Evolutionary conservation across 2,888 invertebrate genomes (phyloP).

Genomic region (Iphiclides podalirius): DNA sequence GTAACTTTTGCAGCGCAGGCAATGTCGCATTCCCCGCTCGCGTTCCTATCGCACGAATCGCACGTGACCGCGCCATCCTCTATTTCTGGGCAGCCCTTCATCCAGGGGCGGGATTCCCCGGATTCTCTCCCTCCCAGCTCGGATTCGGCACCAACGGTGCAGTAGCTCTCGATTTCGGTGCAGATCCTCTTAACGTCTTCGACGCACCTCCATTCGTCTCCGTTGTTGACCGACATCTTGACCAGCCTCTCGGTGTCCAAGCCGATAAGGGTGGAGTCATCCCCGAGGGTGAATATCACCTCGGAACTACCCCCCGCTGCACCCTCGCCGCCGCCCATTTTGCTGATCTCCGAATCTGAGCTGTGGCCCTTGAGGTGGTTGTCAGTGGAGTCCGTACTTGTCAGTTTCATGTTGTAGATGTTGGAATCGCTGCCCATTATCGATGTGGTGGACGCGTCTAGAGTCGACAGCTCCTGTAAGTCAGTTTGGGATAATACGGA

Average conservation of each 20-base stretch:
- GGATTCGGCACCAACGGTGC: constrained; percentile 32
- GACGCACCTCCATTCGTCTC: constrained; percentile 46
- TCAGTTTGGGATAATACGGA: constrained; percentile 8
- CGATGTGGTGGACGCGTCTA: constrained; percentile 66
- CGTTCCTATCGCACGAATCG: constrained; percentile 41
- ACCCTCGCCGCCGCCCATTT: constrained; percentile 32
- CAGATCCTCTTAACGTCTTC: constrained; percentile 61
- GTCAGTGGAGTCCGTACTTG: constrained; percentile 33
- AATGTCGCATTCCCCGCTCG: constrained; percentile 42
- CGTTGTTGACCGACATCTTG: constrained; percentile 62
- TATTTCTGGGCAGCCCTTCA: constrained; percentile 30
- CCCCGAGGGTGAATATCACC: constrained; percentile 66
- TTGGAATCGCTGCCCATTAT: constrained; percentile 76
- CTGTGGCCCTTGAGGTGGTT: constrained; percentile 47
- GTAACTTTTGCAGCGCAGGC: constrained; percentile 54
- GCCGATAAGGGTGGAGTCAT: constrained; percentile 37
- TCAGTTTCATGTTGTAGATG: constrained; percentile 62
- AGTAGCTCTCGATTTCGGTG: constrained; percentile 59
- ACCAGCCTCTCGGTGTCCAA: constrained; percentile 47
- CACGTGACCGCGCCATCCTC: constrained; percentile 36
- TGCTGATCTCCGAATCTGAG: constrained; percentile 65
- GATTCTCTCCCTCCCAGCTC: not conserved
- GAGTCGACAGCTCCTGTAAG: constrained; percentile 53
- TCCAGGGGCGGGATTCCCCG: no score
- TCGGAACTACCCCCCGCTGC: constrained; percentile 27